Base-by-base conservation (phyloP, 2,888 invertebrate species). In the Chrysolina americana region DNA sequence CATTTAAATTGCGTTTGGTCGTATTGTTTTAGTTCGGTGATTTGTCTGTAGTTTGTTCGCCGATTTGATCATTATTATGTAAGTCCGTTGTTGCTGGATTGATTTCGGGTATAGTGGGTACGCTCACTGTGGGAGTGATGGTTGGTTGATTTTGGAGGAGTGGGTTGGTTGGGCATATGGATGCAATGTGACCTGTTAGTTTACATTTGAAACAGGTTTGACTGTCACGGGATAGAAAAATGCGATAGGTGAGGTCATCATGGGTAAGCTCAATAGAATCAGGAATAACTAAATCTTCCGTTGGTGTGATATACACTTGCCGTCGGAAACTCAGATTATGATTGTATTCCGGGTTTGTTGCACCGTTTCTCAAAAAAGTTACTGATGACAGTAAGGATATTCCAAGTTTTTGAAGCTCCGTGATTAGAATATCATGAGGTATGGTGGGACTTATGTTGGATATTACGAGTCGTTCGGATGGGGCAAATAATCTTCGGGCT, bases 381-480 rank as follows among this genome's bases (percentile, higher is more conserved):
- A 28, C 28, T 28, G 28, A 28, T 5, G 28, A 28, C 28, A 28
- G 28, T 28, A 28, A 28, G 5, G 28, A 3, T 28, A 28, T 28
- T 28, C 28, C 28, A 3, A 28, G 28, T 28, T 28, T 28, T 28
- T 5, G 28, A 28, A 28, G 28, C 5, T 28, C 28, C 28, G 28
- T 28, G 5, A 28, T 28, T 28, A 28, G 5, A 28, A 28, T 28
- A 28, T 28, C 28, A 5, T 28, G 28, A 3, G 28, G 81, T 23
- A 82, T 81, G 1, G 78, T 23, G 79, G 80, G 63, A 53, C 73
- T 73, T 0, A 83, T 80, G 65, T 83, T 83, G 28, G 83, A 83
- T 9, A 83, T 75, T n/a, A 83, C 71, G 19, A 82, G 65, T 44
- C 79, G 66, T 70, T 79, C 70, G 1, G 81, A 69, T 64, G 76